Percentiles rank a stretch among this genome's conserved stretches.
Evolutionary conservation across 2,888 invertebrate species (phyloP).

Genomic region (Leptura quadrifasciata): DNA sequence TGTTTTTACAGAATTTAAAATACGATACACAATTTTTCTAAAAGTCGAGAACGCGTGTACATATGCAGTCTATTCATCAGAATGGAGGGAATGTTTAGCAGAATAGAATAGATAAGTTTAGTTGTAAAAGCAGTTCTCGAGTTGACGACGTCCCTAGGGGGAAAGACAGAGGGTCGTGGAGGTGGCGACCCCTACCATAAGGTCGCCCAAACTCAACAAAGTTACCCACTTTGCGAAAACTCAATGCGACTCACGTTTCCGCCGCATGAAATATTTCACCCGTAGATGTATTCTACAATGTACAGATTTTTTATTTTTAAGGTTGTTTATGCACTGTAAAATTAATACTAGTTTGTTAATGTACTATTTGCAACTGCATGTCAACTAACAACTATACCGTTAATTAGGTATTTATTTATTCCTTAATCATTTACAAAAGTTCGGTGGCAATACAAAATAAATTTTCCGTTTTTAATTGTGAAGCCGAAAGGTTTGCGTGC

Average conservation of each 20-base stretch:
- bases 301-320: constrained; percentile 48
- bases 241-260: constrained; percentile 73
- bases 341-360: too few species aligned
- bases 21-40: not conserved
- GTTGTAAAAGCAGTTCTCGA: constrained; percentile 63
- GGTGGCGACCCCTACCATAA: constrained; percentile 67
- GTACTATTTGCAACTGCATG: too few species aligned
- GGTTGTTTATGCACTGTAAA: not conserved
- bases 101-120: constrained; percentile 58
- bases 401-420: too few species aligned
- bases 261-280: constrained; percentile 68
- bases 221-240: constrained; percentile 71
- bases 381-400: too few species aligned
- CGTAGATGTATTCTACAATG: constrained; percentile 45
- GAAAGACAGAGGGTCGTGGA: constrained; percentile 51
- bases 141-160: constrained; percentile 58
- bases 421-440: too few species aligned
- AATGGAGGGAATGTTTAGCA: constrained; percentile 49
- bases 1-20: not conserved
- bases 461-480: constrained; percentile 4
- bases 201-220: constrained; percentile 72
- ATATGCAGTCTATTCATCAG: not conserved
- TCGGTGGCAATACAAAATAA: constrained; percentile 11
- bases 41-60: not conserved
- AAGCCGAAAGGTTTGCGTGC: constrained; percentile 33